Evolutionary conservation across 2,797 vertebrate genomes (phyloP), one percentile per base, ranked within the genome.

Genomic region (Antrozous pallidus): DNA sequence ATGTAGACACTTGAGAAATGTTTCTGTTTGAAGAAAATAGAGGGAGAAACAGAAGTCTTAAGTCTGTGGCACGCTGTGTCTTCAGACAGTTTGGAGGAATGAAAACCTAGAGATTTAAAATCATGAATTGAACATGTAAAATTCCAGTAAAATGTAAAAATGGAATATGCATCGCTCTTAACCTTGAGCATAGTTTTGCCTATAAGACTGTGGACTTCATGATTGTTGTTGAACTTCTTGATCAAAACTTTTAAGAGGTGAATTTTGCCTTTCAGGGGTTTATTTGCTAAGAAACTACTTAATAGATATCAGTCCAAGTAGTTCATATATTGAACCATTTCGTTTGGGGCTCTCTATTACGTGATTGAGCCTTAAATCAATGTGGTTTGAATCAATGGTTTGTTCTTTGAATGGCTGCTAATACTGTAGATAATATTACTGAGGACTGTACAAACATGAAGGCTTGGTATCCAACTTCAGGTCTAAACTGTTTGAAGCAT

Each of bases 91-190:
- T 98, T 99, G 98, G 98, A 98, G 98, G 98, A 98, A 97, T 98
- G 98, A 99, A 97, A 98, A 98, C 98, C 98, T 98, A 99, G 99
- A 98, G 97, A 97, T 98, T 97, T 98, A 98, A 99, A 99, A 98
- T 98, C 98, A 98, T 97, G 98, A 99, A 98, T 99, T 99, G 99
- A 99, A 99, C 99, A 99, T 99, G 98, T 99, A 99, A 99, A 99
- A 99, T 99, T 98, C 98, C 98, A 97, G 94, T 98, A 98, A 99
- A 99, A 99, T 98, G 98, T 99, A 99, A 99, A 98, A 98, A 98
- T 98, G 99, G 99, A 99, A 98, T 98, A 98, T 98, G 98, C 98
- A 98, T 98, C 98, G 98, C 98, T 98, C 98, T 99, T 99, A 99
- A 98, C 97, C 96, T 98, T 98, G 98, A 98, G 98, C 98, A 98